A percentile compares a stretch with the other conserved stretches of the same genome.
Conservation (phyloP, 2,797 vertebrate species). For the Centropyge bicolor region DNA sequence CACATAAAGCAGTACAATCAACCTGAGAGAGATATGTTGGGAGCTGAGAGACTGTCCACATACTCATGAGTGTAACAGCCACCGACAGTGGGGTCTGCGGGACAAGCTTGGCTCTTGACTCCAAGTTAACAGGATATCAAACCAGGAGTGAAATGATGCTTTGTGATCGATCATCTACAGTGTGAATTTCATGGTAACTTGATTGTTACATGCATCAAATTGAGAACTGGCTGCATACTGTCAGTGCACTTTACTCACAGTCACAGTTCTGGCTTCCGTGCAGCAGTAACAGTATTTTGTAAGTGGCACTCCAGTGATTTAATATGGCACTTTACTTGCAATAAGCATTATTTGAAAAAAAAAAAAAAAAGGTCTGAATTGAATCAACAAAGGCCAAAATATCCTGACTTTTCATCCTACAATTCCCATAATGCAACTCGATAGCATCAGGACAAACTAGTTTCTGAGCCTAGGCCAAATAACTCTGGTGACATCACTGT, state of each 20-base stretch:
- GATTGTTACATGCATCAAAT: background rate
- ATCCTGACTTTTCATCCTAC: background rate
- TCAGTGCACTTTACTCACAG: background rate
- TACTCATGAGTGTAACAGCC: constrained; percentile 23
- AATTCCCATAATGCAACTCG: background rate
- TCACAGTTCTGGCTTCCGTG: background rate
- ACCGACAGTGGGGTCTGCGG: background rate
- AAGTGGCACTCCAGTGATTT: background rate
- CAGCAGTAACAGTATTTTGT: background rate
- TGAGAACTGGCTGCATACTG: background rate
- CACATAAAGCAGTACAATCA: constrained; percentile 62
- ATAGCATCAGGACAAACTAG: background rate
- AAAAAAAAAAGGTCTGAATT: background rate
- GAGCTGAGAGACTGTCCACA: constrained; percentile 33
- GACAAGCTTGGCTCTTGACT: background rate
- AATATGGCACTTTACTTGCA: background rate
- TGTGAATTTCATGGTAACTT: background rate
- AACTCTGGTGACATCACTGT: background rate
- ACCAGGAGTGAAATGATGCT: background rate
- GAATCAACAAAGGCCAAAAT: background rate
- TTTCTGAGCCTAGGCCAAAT: background rate
- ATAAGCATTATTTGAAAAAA: background rate
- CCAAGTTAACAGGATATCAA: background rate
- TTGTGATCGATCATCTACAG: background rate
- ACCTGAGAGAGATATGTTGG: constrained; percentile 28